Percentiles rank a stretch among this genome's conserved stretches.
These are phyloP conservation scores for Papilio glaucus DNA, from an alignment of 1,140 invertebrate species.

Conservation along the genomic window DNA sequence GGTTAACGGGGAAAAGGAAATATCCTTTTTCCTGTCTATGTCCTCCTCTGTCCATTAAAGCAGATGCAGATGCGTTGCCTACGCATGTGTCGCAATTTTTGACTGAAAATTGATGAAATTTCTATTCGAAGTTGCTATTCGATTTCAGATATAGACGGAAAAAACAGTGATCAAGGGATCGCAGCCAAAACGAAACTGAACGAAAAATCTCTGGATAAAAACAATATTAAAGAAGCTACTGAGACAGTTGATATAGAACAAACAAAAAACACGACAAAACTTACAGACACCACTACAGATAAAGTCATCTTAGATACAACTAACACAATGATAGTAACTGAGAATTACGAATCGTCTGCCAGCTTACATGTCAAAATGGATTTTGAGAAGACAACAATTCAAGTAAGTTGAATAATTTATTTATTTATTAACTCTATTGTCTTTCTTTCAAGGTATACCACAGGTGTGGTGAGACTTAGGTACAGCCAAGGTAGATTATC, in stretches of 20 bases:
- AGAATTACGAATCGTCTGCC: conserved; percentile 26
- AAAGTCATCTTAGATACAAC: neutral
- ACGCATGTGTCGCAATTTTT: too few species aligned
- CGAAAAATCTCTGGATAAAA: conserved; percentile 10
- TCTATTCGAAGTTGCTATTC: neutral
- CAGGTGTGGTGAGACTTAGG: too few species aligned
- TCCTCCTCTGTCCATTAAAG: too few species aligned
- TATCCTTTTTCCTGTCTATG: too few species aligned
- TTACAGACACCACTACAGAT: neutral
- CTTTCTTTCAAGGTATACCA: too few species aligned
- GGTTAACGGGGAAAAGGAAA: too few species aligned
- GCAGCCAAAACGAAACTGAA: conserved; percentile 13
- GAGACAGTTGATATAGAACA: conserved; percentile 6
- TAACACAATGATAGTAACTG: conserved; percentile 11
- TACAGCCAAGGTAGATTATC: too few species aligned
- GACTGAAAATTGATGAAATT: too few species aligned
- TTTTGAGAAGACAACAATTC: neutral
- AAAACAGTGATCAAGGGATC: conserved; percentile 43
- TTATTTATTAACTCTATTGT: too few species aligned
- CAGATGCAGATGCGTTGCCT: too few species aligned
- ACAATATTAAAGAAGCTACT: conserved; percentile 1
- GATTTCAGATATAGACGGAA: conserved; percentile 61
- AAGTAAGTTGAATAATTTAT: conserved; percentile 7
- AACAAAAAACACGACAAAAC: conserved; percentile 15
- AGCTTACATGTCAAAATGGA: neutral